Evolutionary conservation across 2,113 vertebrate species (phyloP).

Genomic region (Plecotus auritus): DNA sequence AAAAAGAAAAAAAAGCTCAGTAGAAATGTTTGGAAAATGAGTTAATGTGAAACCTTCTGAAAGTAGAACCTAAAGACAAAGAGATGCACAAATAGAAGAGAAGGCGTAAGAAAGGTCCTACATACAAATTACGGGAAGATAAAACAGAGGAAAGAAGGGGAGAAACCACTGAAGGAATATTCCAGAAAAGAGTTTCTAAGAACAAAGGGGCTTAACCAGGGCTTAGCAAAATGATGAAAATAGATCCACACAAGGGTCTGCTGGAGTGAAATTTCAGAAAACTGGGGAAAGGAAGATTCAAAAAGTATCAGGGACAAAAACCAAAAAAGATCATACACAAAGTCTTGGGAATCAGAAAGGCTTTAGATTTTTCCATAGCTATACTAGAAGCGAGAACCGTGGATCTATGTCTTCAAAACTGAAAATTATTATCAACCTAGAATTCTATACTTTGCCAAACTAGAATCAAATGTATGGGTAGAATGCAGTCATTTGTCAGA

Average conservation of each 20-base stretch:
- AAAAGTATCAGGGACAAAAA: not conserved
- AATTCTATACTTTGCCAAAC: not conserved
- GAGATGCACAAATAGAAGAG: not conserved
- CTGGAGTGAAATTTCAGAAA: constrained; percentile 18
- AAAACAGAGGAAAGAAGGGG: not conserved
- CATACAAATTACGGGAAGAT: not conserved
- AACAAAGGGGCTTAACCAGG: not conserved
- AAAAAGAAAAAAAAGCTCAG: not conserved
- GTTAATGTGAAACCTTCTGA: constrained; percentile 14
- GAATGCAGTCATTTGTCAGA: not conserved
- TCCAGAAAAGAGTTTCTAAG: not conserved
- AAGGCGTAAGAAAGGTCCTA: not conserved
- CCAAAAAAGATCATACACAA: not conserved
- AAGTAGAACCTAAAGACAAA: constrained; percentile 20
- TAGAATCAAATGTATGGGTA: constrained; percentile 10
- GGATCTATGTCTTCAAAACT: not conserved
- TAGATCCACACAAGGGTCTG: not conserved
- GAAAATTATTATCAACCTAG: not conserved
- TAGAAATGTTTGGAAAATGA: constrained; percentile 35
- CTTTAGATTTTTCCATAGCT: not conserved
- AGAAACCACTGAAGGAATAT: not conserved
- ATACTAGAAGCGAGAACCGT: not conserved
- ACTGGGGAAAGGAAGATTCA: not conserved
- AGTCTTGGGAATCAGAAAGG: not conserved
- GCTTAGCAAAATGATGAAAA: not conserved